Evolutionary conservation across 2,113 vertebrate species (phyloP).

Genomic region (Aythya baeri): DNA sequence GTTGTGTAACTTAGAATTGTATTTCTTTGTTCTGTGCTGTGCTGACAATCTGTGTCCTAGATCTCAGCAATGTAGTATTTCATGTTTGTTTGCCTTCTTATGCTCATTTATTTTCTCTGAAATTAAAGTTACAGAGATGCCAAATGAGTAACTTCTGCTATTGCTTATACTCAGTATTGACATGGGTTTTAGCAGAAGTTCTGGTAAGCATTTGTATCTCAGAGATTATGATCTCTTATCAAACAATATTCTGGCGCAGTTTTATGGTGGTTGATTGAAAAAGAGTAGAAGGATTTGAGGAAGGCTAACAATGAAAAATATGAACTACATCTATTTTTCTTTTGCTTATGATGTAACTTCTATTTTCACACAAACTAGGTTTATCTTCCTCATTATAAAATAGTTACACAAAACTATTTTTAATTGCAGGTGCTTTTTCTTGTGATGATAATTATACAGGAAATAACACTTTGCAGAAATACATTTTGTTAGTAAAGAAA

Average conservation of each 20-base stretch:
- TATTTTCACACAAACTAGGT: background rate
- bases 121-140: slow-evolving; percentile 45
- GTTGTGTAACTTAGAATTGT: background rate
- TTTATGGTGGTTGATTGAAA: background rate
- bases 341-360: background rate
- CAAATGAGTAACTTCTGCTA: background rate
- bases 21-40: background rate
- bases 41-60: background rate
- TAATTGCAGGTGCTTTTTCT: background rate
- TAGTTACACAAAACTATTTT: background rate
- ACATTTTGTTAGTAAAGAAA: background rate
- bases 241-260: background rate
- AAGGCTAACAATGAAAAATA: background rate
- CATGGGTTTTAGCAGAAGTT: background rate
- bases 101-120: slow-evolving; percentile 26
- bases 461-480: background rate
- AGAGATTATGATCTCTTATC: background rate
- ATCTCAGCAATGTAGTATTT: background rate
- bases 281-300: background rate
- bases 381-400: background rate
- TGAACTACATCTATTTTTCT: background rate
- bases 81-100: background rate
- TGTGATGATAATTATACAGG: background rate
- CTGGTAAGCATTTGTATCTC: slow-evolving; percentile 9
- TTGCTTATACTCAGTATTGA: background rate